Evolutionary conservation across 2,797 vertebrate genomes (phyloP).

Genomic region (Pangasius larnaudii): DNA sequence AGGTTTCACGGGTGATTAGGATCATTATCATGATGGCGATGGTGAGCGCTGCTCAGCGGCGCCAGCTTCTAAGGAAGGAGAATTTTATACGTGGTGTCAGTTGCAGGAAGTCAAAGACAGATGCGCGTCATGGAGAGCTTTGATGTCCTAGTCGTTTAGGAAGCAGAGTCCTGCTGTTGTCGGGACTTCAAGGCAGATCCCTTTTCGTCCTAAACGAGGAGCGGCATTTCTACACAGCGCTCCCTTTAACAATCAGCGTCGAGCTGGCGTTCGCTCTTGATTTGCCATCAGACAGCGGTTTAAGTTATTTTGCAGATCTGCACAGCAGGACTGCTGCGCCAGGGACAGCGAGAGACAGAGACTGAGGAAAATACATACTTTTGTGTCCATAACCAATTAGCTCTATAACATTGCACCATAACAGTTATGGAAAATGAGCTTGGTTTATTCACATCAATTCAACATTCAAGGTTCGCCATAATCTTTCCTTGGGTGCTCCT

Average conservation of each 20-base stretch:
- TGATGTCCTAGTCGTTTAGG: conserved; percentile 73
- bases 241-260: conserved; percentile 72
- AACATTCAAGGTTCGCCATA: conserved; percentile 50
- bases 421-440: conserved; percentile 51
- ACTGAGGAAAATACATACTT: conserved; percentile 23
- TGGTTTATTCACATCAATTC: conserved; percentile 54
- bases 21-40: conserved; percentile 34
- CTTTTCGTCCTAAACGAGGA: conserved; percentile 71
- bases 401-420: conserved; percentile 36
- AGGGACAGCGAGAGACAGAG: background rate
- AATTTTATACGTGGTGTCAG: conserved; percentile 46
- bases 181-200: conserved; percentile 70
- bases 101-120: conserved; percentile 63
- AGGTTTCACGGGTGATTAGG: conserved; percentile 30
- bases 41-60: background rate
- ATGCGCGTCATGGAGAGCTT: conserved; percentile 71
- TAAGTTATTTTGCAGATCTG: conserved; percentile 63
- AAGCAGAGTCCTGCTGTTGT: conserved; percentile 75
- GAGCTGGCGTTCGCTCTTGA: conserved; percentile 63
- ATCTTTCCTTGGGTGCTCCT: conserved; percentile 51
- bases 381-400: conserved; percentile 57
- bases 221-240: conserved; percentile 72
- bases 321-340: conserved; percentile 6
- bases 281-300: conserved; percentile 64
- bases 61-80: conserved; percentile 35